Conservation (phyloP, 53 echinoderm and acorn worm species). For the Holothuria scabra region DNA sequence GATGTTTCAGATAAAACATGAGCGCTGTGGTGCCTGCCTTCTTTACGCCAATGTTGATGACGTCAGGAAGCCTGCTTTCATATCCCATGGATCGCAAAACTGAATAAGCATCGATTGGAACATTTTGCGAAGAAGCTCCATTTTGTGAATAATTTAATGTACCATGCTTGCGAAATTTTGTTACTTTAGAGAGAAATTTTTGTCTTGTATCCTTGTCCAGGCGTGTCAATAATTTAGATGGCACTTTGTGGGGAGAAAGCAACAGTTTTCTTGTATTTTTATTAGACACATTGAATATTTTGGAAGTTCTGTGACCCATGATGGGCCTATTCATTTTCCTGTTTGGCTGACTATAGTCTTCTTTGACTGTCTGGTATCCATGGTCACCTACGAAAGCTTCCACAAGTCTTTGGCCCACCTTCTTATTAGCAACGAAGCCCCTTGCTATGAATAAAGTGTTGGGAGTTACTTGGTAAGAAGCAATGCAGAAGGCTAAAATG, state of each 20-base stretch:
- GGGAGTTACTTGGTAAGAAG: no score
- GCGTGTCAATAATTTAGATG: constrained; percentile 5
- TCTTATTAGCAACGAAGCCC: no score
- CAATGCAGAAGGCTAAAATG: no score
- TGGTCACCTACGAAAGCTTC: no score
- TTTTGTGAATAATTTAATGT: neutral
- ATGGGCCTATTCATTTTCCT: no score
- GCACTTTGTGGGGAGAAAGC: neutral
- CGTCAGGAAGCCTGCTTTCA: constrained; percentile 67
- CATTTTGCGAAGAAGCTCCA: no score
- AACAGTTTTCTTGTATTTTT: neutral
- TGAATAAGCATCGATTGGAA: neutral
- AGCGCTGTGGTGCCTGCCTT: constrained; percentile 93
- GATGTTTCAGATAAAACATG: constrained; percentile 77
- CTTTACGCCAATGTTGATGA: constrained; percentile 92
- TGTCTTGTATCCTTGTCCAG: neutral
- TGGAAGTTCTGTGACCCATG: no score
- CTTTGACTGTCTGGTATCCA: no score
- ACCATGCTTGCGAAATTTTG: neutral
- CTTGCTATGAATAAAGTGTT: no score
- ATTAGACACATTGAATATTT: no score
- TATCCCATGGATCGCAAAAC: constrained; percentile 58
- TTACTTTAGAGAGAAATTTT: neutral
- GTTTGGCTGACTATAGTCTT: no score
- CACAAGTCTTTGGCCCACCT: no score